These are phyloP conservation scores for Brachypteracias leptosomus DNA, from an alignment of 2,113 vertebrate species.

Conservation along the genomic window DNA sequence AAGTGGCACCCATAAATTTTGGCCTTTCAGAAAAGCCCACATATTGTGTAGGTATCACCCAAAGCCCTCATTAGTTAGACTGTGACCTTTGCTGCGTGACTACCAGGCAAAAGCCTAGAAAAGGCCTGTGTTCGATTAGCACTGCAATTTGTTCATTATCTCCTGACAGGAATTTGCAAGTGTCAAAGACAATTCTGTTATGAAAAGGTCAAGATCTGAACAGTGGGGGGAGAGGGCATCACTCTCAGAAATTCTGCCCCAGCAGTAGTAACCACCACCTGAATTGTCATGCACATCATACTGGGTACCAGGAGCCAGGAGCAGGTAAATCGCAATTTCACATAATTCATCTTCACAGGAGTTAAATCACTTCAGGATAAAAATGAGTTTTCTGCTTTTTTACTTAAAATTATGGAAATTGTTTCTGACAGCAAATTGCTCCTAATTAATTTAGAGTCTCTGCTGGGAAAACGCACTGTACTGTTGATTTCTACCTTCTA, in stretches of 20 bases:
- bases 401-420: conserved; percentile 82
- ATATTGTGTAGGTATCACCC: conserved; percentile 69
- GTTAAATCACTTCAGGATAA: conserved; percentile 76
- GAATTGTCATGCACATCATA: background rate
- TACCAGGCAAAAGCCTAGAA: conserved; percentile 65
- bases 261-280: background rate
- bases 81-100: conserved; percentile 75
- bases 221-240: conserved; percentile 12
- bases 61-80: conserved; percentile 75
- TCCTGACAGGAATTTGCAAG: conserved; percentile 76
- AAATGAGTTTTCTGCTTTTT: conserved; percentile 74
- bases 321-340: conserved; percentile 55
- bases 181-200: conserved; percentile 73
- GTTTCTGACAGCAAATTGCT: conserved; percentile 82
- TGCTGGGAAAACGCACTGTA: conserved; percentile 78
- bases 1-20: conserved; percentile 71
- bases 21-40: conserved; percentile 71
- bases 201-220: conserved; percentile 74
- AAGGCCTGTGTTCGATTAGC: conserved; percentile 74
- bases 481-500: conserved; percentile 79
- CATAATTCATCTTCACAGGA: conserved; percentile 73
- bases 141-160: conserved; percentile 77
- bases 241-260: conserved; percentile 60
- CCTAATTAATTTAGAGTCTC: conserved; percentile 83
- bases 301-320: background rate